A percentile compares a stretch with the other conserved stretches of the same genome.
These are phyloP conservation scores for Melanotaenia nigrans DNA, from an alignment of 2,797 vertebrate species.

Conservation along the genomic window DNA sequence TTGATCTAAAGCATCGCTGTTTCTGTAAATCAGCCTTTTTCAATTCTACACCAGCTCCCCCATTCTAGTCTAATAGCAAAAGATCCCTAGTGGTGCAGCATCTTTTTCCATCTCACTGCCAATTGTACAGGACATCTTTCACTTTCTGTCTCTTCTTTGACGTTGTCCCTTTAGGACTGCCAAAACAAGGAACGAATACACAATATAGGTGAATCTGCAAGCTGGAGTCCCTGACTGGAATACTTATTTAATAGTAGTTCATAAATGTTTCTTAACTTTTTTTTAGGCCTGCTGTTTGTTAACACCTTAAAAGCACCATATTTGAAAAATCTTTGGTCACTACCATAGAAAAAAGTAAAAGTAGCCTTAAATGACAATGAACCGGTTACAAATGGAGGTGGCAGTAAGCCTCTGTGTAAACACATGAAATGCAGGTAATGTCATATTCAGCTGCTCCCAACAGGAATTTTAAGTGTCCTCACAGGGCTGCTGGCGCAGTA, in stretches of 20 bases:
- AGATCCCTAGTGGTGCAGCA: slow-evolving; percentile 71
- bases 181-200: slow-evolving; percentile 56
- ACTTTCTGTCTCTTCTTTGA: slow-evolving; percentile 69
- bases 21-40: slow-evolving; percentile 73
- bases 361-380: slow-evolving; percentile 32
- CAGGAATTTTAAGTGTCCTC: slow-evolving; percentile 65
- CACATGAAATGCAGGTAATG: slow-evolving; percentile 33
- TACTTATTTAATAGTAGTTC: slow-evolving; percentile 18
- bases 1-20: slow-evolving; percentile 39
- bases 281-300: not conserved
- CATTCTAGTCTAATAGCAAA: slow-evolving; percentile 68
- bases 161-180: slow-evolving; percentile 59
- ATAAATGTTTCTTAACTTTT: not conserved
- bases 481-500: slow-evolving; percentile 54
- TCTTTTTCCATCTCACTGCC: slow-evolving; percentile 73
- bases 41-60: slow-evolving; percentile 70
- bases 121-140: slow-evolving; percentile 75
- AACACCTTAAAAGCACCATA: not conserved
- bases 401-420: slow-evolving; percentile 29
- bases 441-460: slow-evolving; percentile 58
- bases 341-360: slow-evolving; percentile 8
- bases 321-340: not conserved
- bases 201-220: slow-evolving; percentile 36
- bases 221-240: slow-evolving; percentile 32
- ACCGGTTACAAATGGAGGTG: slow-evolving; percentile 49